phyloP scores from a whole-genome alignment of 2,888 invertebrate genomes.

The Diarsia mendica region DNA sequence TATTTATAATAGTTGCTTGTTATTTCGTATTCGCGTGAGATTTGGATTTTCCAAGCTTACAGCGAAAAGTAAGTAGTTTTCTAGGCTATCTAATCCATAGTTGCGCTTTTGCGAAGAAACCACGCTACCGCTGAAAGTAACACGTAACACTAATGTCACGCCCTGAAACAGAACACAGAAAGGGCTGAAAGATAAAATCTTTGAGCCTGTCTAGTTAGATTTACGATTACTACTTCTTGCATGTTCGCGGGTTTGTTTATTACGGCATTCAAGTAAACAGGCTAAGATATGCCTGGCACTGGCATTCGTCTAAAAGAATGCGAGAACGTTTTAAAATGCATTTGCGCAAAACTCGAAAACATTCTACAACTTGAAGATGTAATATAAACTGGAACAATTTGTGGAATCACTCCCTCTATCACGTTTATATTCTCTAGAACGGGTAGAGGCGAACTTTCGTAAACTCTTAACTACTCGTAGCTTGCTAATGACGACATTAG shows the following conservation, averaged over 20 bases:
- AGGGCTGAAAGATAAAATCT: slow-evolving; percentile 57
- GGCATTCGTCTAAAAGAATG: slow-evolving; percentile 45
- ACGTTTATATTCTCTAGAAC: slow-evolving; percentile 39
- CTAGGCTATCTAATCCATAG: background rate
- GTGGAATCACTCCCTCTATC: slow-evolving; percentile 20
- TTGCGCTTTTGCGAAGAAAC: slow-evolving; percentile 20
- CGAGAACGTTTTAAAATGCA: slow-evolving; percentile 32
- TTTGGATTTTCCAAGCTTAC: background rate
- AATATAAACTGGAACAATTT: slow-evolving; percentile 26
- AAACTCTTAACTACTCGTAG: slow-evolving; percentile 33
- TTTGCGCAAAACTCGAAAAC: slow-evolving; percentile 17
- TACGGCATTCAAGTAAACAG: slow-evolving; percentile 53
- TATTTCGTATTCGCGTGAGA: background rate
- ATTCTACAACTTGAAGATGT: slow-evolving; percentile 23
- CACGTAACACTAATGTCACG: slow-evolving; percentile 44
- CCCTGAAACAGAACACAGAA: slow-evolving; percentile 48
- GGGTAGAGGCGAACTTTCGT: slow-evolving; percentile 42
- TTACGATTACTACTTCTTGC: slow-evolving; percentile 58
- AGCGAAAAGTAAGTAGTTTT: background rate
- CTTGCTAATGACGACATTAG: slow-evolving; percentile 53
- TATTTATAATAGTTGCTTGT: background rate
- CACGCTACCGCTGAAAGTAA: slow-evolving; percentile 32
- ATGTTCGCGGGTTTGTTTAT: slow-evolving; percentile 53
- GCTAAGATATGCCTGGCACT: slow-evolving; percentile 51
- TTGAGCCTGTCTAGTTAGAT: slow-evolving; percentile 52